Evolutionary conservation across 2,888 invertebrate genomes (phyloP).

Genomic region (Lottia gigantea): DNA sequence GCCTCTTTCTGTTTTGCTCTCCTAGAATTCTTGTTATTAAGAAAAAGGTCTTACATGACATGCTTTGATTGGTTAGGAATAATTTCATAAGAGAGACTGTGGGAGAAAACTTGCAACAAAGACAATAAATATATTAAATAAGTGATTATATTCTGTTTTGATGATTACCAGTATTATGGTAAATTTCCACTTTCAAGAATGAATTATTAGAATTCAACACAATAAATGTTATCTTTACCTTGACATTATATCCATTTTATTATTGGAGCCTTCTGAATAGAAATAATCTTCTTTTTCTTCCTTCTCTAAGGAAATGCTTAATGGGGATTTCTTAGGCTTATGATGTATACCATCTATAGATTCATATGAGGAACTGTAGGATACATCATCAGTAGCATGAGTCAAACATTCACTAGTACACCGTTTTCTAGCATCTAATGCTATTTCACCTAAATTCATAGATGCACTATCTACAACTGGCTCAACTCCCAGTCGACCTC

Average conservation of each 20-base stretch:
- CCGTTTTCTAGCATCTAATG: constrained; percentile 37
- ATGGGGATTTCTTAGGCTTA: constrained; percentile 37
- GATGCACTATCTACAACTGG: not conserved
- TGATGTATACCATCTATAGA: constrained; percentile 38
- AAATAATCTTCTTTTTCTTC: constrained; percentile 31
- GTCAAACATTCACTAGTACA: constrained; percentile 59
- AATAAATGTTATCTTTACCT: constrained; percentile 31
- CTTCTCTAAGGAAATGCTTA: constrained; percentile 48
- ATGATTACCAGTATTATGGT: too few relatives aligned
- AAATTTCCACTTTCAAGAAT: too few relatives aligned
- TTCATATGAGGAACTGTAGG: constrained; percentile 36
- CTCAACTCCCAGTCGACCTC: not conserved
- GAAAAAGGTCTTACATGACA: too few relatives aligned
- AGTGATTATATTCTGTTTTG: too few relatives aligned
- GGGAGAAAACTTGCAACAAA: too few relatives aligned
- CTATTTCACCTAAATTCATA: constrained; percentile 27
- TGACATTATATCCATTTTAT: constrained; percentile 45
- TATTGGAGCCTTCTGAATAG: constrained; percentile 29
- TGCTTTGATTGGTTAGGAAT: too few relatives aligned
- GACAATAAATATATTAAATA: too few relatives aligned
- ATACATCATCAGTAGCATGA: constrained; percentile 43
- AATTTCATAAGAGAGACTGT: too few relatives aligned
- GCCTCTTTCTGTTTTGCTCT: too few relatives aligned
- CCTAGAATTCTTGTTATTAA: too few relatives aligned
- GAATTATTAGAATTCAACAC: too few relatives aligned